Evolutionary conservation across 2,888 invertebrate genomes (phyloP).

Genomic region (Trissonchulus latispiculum): DNA sequence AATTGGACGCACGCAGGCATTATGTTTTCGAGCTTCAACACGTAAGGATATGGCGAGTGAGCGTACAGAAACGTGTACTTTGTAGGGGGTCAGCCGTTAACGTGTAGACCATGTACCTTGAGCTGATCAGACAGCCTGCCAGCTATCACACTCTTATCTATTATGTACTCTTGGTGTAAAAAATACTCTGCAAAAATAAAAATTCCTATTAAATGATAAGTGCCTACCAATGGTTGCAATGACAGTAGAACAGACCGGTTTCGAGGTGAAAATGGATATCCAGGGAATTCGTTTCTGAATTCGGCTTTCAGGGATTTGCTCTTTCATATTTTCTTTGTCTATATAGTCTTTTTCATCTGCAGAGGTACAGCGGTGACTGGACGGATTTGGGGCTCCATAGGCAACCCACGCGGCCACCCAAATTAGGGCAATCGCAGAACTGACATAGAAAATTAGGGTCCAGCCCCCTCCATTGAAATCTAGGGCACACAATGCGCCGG

Average conservation of each 20-base stretch:
- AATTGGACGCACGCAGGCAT: too few relatives aligned
- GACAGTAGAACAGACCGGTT: constrained; percentile 20
- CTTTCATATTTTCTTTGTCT: background rate
- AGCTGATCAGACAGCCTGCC: too few relatives aligned
- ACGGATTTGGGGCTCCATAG: background rate
- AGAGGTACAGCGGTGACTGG: background rate
- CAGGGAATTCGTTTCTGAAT: constrained; percentile 24
- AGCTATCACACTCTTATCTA: too few relatives aligned
- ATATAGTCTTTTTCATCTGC: background rate
- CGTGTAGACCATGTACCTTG: too few relatives aligned
- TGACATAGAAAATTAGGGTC: constrained; percentile 24
- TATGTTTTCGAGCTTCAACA: too few relatives aligned
- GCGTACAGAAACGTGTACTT: too few relatives aligned
- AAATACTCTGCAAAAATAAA: too few relatives aligned
- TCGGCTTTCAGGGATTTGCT: background rate
- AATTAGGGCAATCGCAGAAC: background rate
- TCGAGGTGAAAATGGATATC: constrained; percentile 24
- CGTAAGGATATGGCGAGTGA: too few relatives aligned
- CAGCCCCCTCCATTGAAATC: constrained; percentile 14
- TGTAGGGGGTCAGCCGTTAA: too few relatives aligned
- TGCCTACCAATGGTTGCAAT: background rate
- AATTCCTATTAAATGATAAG: too few relatives aligned
- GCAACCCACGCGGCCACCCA: constrained; percentile 4
- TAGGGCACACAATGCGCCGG: background rate
- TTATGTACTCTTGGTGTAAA: too few relatives aligned